Percentiles rank a stretch among this genome's conserved stretches.
Conservation (phyloP, 2,113 vertebrate species). For the Lophotis ruficrista region DNA sequence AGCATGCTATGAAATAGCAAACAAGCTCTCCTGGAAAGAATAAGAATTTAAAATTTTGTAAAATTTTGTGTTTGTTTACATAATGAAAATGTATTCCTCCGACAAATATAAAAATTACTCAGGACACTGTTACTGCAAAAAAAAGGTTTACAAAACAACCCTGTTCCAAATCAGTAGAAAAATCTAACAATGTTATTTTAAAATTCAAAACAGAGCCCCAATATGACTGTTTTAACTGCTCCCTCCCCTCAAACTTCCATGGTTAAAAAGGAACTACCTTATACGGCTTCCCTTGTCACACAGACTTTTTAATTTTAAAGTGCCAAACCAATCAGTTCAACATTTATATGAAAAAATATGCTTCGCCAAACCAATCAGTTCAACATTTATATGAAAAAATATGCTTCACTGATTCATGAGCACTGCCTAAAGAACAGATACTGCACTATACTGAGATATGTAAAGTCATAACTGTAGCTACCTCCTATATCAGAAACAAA, state of each 20-base stretch:
- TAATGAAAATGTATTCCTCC: background rate
- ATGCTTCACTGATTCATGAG: background rate
- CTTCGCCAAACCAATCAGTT: background rate
- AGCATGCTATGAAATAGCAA: background rate
- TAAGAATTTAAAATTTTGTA: background rate
- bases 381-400: background rate
- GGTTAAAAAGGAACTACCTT: background rate
- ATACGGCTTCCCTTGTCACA: background rate
- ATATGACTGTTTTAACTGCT: background rate
- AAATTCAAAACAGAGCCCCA: background rate
- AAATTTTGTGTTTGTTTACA: background rate
- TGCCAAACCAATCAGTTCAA: too few species aligned
- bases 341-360: too few species aligned
- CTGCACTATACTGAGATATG: background rate
- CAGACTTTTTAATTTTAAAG: background rate
- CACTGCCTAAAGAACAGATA: background rate
- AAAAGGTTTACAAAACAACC: background rate
- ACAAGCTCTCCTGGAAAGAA: background rate
- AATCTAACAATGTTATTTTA: background rate
- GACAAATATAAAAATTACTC: background rate
- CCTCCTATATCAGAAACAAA: background rate
- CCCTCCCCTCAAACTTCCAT: background rate
- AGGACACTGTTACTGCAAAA: background rate
- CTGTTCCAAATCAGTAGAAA: background rate
- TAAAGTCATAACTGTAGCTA: background rate